Evolutionary conservation across 2,888 invertebrate genomes (phyloP).

Genomic region (Kuschelorhynchus macadamiae): DNA sequence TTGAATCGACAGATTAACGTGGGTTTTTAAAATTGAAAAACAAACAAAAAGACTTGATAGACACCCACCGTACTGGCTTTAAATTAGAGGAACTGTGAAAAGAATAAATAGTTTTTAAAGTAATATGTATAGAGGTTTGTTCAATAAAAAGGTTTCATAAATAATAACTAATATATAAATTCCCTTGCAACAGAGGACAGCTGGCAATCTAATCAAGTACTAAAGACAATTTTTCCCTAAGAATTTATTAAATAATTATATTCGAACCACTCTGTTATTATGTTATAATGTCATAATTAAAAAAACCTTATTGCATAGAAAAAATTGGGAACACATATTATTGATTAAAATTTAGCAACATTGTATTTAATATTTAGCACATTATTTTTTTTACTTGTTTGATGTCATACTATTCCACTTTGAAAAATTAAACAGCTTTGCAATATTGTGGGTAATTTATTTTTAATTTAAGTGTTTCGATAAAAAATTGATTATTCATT

Average conservation of each 20-base stretch:
- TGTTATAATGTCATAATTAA: too few relatives aligned
- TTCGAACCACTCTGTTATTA: too few relatives aligned
- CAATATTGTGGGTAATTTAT: conserved; percentile 39
- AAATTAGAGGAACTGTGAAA: neutral
- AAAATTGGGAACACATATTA: conserved; percentile 28
- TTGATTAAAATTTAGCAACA: conserved; percentile 37
- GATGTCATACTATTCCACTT: conserved; percentile 41
- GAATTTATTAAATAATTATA: too few relatives aligned
- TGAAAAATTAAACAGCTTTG: conserved; percentile 35
- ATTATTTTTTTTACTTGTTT: conserved; percentile 19
- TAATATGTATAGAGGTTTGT: too few relatives aligned
- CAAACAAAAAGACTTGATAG: conserved; percentile 34
- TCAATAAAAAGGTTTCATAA: too few relatives aligned
- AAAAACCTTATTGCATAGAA: conserved; percentile 18
- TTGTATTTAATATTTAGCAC: conserved; percentile 6
- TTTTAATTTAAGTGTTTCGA: conserved; percentile 28
- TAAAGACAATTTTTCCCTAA: too few relatives aligned
- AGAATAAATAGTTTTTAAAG: neutral
- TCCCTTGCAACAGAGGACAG: too few relatives aligned
- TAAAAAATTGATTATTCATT: conserved; percentile 39
- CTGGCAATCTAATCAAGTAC: too few relatives aligned
- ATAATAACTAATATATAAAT: too few relatives aligned
- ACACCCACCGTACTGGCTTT: conserved; percentile 26
- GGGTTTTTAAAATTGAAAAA: conserved; percentile 41
- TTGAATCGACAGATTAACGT: conserved; percentile 44